A percentile compares a stretch with the other conserved stretches of the same genome.
Conservation (phyloP, 2,888 invertebrate genomes). For the Keiferia lycopersicella region DNA sequence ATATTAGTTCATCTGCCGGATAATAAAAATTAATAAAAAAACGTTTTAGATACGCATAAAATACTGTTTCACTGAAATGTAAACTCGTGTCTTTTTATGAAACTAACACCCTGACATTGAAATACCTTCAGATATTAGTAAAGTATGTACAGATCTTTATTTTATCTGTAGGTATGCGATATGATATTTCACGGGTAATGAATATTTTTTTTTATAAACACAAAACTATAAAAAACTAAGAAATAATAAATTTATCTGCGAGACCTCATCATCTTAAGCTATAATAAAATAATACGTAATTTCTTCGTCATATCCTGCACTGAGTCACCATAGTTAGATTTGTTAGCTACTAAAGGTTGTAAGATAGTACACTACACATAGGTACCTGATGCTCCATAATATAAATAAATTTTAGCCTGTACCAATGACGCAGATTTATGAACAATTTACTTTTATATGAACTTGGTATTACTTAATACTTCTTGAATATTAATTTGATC, state of each 20-base stretch:
- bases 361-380: not conserved
- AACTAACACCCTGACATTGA: slow-evolving; percentile 50
- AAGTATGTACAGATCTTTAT: not conserved
- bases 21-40: too few species aligned
- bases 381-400: too few species aligned
- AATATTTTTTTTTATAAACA: too few species aligned
- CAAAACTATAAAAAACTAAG: too few species aligned
- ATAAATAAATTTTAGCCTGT: too few species aligned
- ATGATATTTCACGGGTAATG: not conserved
- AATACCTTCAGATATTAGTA: slow-evolving; percentile 28
- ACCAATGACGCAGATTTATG: too few species aligned
- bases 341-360: not conserved
- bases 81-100: slow-evolving; percentile 41
- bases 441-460: too few species aligned
- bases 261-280: not conserved
- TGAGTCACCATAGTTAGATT: not conserved
- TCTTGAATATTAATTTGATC: not conserved
- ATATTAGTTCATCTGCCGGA: too few species aligned
- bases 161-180: slow-evolving; percentile 8
- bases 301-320: slow-evolving; percentile 8
- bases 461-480: too few species aligned
- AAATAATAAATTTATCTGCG: not conserved
- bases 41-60: too few species aligned
- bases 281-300: not conserved
- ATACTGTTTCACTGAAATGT: slow-evolving; percentile 46